Percentiles rank a stretch among this genome's conserved stretches.
Conservation (phyloP, 64 coral and sea anemone species). For the Acropora tenuis region DNA sequence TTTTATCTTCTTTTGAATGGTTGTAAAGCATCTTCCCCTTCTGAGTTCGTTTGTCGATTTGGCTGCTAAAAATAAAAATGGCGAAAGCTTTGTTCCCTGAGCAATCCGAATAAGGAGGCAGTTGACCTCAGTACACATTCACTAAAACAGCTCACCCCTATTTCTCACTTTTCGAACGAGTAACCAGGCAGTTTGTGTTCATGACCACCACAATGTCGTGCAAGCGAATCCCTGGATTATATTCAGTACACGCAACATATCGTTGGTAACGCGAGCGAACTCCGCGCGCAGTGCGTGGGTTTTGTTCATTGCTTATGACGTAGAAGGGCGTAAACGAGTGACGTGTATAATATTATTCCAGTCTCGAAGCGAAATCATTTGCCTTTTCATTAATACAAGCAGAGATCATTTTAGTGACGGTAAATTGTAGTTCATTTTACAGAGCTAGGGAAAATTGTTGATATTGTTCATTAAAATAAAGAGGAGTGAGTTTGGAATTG, state of each 20-base stretch:
- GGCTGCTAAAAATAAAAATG: no score
- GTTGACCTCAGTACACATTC: slow-evolving; percentile 25
- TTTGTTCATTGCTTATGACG: slow-evolving; percentile 14
- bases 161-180: not conserved
- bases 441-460: not conserved
- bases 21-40: not conserved
- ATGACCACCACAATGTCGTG: not conserved
- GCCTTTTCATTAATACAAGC: not conserved
- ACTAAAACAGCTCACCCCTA: not conserved
- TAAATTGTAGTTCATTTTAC: not conserved
- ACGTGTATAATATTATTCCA: slow-evolving; percentile 37
- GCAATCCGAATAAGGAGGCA: slow-evolving; percentile 13
- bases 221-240: not conserved
- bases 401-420: not conserved
- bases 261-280: not conserved
- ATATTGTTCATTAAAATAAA: no score
- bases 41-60: not conserved
- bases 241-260: not conserved
- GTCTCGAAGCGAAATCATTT: not conserved
- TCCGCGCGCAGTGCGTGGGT: slow-evolving; percentile 5
- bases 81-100: not conserved
- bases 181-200: not conserved
- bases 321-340: slow-evolving; percentile 19
- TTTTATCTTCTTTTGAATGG: no score
- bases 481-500: no score